Conservation (phyloP, 2,113 vertebrate genomes). For the Lophotis ruficrista region DNA sequence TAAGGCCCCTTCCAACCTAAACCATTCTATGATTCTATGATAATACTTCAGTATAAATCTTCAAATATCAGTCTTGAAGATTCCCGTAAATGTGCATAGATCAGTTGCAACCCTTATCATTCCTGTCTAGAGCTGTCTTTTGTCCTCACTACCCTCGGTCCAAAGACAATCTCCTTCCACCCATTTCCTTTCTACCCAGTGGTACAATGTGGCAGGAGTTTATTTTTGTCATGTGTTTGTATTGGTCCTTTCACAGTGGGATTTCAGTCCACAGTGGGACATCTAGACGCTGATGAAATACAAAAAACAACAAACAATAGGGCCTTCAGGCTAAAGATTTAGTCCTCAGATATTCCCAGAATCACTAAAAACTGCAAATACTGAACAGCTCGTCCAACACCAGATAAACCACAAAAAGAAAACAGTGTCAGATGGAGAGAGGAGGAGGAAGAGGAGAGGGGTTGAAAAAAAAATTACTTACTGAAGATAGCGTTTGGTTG, state of each 20-base stretch:
- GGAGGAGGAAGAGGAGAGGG: neutral
- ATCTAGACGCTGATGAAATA: neutral
- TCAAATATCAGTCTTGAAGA: neutral
- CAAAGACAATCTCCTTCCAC: neutral
- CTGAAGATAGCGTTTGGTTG: neutral
- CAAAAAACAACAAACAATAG: neutral
- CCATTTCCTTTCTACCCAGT: neutral
- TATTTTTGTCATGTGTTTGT: neutral
- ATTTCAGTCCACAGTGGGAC: neutral
- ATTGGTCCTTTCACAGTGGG: neutral
- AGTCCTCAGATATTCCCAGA: neutral
- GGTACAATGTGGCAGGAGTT: neutral
- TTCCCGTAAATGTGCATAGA: neutral
- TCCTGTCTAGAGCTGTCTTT: neutral
- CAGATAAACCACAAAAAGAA: neutral
- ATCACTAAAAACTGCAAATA: neutral
- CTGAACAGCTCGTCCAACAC: neutral
- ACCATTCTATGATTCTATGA: too few relatives aligned
- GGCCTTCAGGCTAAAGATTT: neutral
- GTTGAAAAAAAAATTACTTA: neutral
- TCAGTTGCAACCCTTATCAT: neutral
- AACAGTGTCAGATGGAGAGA: neutral
- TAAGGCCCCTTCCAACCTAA: too few relatives aligned
- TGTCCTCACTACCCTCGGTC: neutral
- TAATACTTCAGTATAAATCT: neutral